Conservation (phyloP, 2,888 invertebrate species). For the Spialia ferax region DNA sequence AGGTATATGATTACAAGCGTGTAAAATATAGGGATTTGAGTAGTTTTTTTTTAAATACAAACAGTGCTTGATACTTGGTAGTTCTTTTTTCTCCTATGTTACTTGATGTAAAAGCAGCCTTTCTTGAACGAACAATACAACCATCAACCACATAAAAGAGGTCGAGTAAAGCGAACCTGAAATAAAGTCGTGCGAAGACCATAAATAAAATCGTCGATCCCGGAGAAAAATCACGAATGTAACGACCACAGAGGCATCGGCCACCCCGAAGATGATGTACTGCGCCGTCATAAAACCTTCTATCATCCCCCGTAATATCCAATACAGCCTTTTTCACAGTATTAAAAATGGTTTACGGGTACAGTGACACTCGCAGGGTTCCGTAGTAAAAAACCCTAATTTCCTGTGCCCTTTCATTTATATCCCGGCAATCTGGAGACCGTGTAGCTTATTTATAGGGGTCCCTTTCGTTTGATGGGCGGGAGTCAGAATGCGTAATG, state of each 20-base stretch:
- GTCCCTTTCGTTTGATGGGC: slow-evolving; percentile 79
- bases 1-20: too few relatives aligned
- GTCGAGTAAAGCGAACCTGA: slow-evolving; percentile 9
- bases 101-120: not conserved
- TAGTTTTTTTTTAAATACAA: too few relatives aligned
- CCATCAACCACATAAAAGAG: slow-evolving; percentile 22
- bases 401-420: slow-evolving; percentile 86
- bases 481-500: slow-evolving; percentile 81
- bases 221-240: slow-evolving; percentile 32
- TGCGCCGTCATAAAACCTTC: slow-evolving; percentile 58
- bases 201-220: slow-evolving; percentile 31
- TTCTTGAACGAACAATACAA: slow-evolving; percentile 13
- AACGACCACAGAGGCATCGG: slow-evolving; percentile 21
- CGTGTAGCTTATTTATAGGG: slow-evolving; percentile 81
- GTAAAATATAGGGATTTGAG: too few relatives aligned
- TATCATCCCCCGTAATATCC: slow-evolving; percentile 69
- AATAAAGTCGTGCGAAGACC: slow-evolving; percentile 26
- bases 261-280: slow-evolving; percentile 41
- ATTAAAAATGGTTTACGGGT: slow-evolving; percentile 82
- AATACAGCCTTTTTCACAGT: slow-evolving; percentile 69
- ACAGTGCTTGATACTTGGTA: too few relatives aligned
- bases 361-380: slow-evolving; percentile 68
- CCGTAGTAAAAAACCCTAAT: slow-evolving; percentile 85
- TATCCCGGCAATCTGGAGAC: slow-evolving; percentile 82
- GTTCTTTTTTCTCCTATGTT: too few relatives aligned